phyloP scores from a whole-genome alignment of 1,140 invertebrate genomes.

The Cherax destructor region DNA sequence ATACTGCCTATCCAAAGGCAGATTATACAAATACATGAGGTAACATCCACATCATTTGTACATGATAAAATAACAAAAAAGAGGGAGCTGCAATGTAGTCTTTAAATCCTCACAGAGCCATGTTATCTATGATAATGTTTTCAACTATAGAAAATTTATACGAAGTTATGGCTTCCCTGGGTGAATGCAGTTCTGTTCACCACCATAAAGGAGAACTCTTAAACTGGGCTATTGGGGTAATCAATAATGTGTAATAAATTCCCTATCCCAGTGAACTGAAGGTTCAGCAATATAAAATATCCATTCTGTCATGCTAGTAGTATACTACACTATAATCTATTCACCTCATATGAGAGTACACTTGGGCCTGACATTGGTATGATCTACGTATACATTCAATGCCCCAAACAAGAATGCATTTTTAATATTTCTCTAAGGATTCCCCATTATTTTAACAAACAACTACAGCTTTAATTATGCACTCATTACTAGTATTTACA shows the following conservation, averaged over 20 bases:
- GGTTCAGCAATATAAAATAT: background rate
- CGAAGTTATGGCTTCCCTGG: background rate
- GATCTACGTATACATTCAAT: background rate
- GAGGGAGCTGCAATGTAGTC: background rate
- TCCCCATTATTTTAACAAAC: background rate
- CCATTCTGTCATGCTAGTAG: background rate
- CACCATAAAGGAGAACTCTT: background rate
- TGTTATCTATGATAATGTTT: background rate
- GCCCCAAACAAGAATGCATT: background rate
- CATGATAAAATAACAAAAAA: background rate
- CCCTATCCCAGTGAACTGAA: background rate
- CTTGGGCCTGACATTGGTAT: background rate
- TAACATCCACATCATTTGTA: slow-evolving; percentile 2
- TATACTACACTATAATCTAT: slow-evolving; percentile 5
- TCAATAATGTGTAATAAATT: background rate
- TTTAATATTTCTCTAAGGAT: background rate
- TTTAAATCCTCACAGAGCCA: background rate
- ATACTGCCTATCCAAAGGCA: background rate
- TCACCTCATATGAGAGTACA: background rate
- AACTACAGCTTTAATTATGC: background rate
- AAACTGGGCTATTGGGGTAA: background rate
- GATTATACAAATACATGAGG: background rate
- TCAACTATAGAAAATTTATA: background rate
- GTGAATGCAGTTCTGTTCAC: background rate
- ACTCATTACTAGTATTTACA: too few species aligned